Evolutionary conservation across 2,797 vertebrate genomes (phyloP).

Genomic region (Iguana delicatissima): DNA sequence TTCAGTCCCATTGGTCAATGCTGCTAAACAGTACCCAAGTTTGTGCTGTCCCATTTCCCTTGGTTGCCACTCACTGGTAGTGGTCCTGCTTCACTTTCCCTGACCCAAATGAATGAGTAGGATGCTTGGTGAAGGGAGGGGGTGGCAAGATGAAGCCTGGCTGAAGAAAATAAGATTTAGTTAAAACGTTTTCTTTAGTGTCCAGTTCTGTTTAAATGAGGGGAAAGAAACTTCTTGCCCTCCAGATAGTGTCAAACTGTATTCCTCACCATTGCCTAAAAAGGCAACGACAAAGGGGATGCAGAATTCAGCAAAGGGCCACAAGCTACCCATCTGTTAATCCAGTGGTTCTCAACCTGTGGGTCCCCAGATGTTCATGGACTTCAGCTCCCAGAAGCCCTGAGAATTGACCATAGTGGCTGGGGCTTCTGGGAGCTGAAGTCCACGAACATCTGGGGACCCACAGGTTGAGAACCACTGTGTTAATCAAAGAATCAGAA

Average conservation of each 20-base stretch:
- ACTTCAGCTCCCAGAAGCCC: too few species aligned
- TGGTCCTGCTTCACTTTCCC: not conserved
- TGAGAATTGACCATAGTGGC: too few species aligned
- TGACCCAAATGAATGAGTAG: too few species aligned
- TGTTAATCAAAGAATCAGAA: not conserved
- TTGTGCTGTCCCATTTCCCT: too few species aligned
- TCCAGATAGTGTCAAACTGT: not conserved
- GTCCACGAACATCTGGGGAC: too few species aligned
- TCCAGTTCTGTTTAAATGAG: not conserved
- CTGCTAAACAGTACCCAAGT: not conserved
- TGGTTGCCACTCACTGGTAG: not conserved
- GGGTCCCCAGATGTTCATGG: too few species aligned
- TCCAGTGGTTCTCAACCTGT: too few species aligned
- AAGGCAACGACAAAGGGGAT: not conserved
- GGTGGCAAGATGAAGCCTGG: not conserved
- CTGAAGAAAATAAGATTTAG: not conserved
- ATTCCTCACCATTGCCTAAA: not conserved
- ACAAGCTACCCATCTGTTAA: not conserved
- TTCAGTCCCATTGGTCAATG: not conserved
- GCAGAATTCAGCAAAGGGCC: not conserved
- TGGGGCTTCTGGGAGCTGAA: too few species aligned
- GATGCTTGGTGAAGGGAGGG: too few species aligned
- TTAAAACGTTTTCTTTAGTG: not conserved
- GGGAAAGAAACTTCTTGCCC: not conserved
- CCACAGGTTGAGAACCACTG: too few species aligned